These are phyloP conservation scores for Perognathus longimembris DNA, from an alignment of 2,113 vertebrate genomes.

Conservation along the genomic window DNA sequence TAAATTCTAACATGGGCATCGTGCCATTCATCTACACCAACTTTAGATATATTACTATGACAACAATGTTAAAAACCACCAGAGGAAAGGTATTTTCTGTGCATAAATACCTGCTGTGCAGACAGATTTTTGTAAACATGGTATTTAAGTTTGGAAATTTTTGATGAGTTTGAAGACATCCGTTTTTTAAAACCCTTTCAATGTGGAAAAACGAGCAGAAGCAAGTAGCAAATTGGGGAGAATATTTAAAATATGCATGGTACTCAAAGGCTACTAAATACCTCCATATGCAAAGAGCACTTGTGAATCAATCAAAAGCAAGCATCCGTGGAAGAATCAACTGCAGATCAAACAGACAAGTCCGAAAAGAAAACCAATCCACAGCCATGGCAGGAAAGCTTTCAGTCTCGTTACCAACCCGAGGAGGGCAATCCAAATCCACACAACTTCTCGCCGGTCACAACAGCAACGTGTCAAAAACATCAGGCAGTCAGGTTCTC, in stretches of 20 bases:
- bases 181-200: not conserved
- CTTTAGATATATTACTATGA: not conserved
- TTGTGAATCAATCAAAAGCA: not conserved
- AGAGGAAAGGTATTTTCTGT: not conserved
- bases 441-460: not conserved
- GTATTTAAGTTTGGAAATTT: not conserved
- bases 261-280: not conserved
- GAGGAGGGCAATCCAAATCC: not conserved
- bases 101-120: not conserved
- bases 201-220: not conserved
- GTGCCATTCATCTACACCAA: not conserved
- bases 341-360: not conserved
- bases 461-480: not conserved
- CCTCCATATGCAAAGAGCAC: constrained; percentile 32
- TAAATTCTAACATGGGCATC: not conserved
- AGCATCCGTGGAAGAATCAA: not conserved
- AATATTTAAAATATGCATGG: not conserved
- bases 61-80: not conserved
- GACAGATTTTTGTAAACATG: not conserved
- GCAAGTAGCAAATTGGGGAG: not conserved
- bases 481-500: no score
- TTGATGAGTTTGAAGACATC: not conserved
- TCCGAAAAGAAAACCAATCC: not conserved
- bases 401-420: not conserved
- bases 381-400: rapidly evolving